Base-by-base conservation (phyloP, 2,797 vertebrate genomes). In the Cryptoprocta ferox region DNA sequence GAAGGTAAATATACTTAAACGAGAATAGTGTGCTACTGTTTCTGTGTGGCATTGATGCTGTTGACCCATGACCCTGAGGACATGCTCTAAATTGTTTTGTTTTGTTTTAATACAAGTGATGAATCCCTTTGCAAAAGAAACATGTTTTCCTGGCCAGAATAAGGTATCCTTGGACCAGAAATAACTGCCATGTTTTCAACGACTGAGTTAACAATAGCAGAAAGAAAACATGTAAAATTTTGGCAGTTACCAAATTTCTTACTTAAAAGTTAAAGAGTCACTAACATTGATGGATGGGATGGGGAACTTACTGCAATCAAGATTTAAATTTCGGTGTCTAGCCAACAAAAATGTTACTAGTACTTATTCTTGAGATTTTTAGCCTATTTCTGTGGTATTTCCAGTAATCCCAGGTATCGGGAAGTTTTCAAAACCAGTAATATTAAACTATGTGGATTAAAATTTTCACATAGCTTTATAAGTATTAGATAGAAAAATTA, bases 91-190 rank as follows among this genome's bases (percentile, higher is more conserved):
- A 53, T 66, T 95, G 35, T 95, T 89, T 95, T 48, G 4, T 93
- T 78, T 53, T 76, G 15, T 93, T 48, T 76, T 89, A 91, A 76
- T 87, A 86, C 15, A 87, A 96, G 18, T 63, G 35, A 87, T 95
- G n/a, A 95, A 83, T 84, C 26, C 85, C 28, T 95, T 95, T 93
- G 21, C 56, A 92, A 97, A 95, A 84, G 32, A 61, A 87, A 56
- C 65, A 78, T 7, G 45, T 82, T 95, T 96, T 97, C 84, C 81
- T 94, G 81, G 84, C 76, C 79, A 45, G 39, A 96, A 73, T 73
- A 50, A 87, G 26, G 14, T 35, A 89, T 48, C 32, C 8, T 92
- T 90, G 66, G 78, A 90, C 24, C 15, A 93, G 78, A 97, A 95
- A 94, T 90, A 85, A 70, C 48, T 73, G 39, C 42, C 35, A 71